Evolutionary conservation across 2,797 vertebrate genomes (phyloP), one percentile per base, ranked within the genome.

Genomic region (Distichodus sexfasciatus): DNA sequence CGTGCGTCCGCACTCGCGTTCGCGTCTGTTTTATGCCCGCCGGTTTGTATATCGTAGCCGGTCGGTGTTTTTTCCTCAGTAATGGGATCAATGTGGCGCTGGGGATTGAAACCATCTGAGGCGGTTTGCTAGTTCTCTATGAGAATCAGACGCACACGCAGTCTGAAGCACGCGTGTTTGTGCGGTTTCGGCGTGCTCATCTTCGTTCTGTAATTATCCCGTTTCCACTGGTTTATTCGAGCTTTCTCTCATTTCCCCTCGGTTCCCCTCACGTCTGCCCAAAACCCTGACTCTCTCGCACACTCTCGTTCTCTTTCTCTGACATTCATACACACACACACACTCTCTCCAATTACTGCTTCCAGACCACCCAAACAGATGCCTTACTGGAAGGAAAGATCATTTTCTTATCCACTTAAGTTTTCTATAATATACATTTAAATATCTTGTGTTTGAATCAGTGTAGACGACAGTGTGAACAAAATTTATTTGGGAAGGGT

Each of bases 101-200:
- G 54, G 63, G 81, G 76, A 89, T 90, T 86, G 78, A 72, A 86
- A 84, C 84, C 87, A 89, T 88, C 78, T 84, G 83, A 61, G n/a
- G 79, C 87, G 83, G 90, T 88, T 85, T 87, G 84, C 85, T 89
- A 86, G 85, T 83, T n/a, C 82, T 84, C 79, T 85, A 88, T 88
- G 79, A 82, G 87, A 87, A 81, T 88, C 86, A 87, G 83, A 89
- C 85, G 79, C 75, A 61, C 69, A 78, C 75, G 73, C 73, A 80
- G 81, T 81, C 55, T 43, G 29, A 62, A 50, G 11, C 26, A 40
- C 33, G 38, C 55, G 60, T 77, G 61, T 74, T 43, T 60, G 43
- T 77, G 83, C 51, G 84, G 82, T 77, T 60, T 21, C 65, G n/a
- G 48, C 26, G 74, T 63, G 57, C 76, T 83, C 78, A 70, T 81